A percentile compares a stretch with the other conserved stretches of the same genome.
Conservation (phyloP, 2,113 vertebrate genomes). For the Seriola aureovittata region DNA sequence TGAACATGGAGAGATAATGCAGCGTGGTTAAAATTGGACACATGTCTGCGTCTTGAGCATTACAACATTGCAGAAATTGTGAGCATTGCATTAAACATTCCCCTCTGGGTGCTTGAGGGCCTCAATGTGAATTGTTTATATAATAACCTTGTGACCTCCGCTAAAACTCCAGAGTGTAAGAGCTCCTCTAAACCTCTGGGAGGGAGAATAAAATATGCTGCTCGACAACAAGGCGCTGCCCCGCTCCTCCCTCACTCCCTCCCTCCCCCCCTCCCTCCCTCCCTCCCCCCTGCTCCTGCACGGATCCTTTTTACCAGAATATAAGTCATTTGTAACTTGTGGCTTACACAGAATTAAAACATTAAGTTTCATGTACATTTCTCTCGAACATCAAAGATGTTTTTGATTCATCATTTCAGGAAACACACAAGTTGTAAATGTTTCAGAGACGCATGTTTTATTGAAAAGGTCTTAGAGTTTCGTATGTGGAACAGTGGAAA, state of each 20-base stretch:
- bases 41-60: conserved; percentile 53
- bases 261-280: neutral
- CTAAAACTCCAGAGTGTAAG: conserved; percentile 65
- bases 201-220: conserved; percentile 65
- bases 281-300: neutral
- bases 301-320: conserved; percentile 50
- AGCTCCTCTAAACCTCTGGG: conserved; percentile 68
- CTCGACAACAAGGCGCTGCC: conserved; percentile 53
- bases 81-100: conserved; percentile 74
- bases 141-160: conserved; percentile 79
- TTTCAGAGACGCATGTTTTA: conserved; percentile 78
- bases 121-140: conserved; percentile 74
- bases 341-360: conserved; percentile 77
- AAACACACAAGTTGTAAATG: conserved; percentile 76
- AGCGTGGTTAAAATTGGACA: conserved; percentile 59
- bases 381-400: conserved; percentile 70
- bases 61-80: conserved; percentile 58
- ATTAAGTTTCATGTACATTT: conserved; percentile 70
- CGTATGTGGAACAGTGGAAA: conserved; percentile 60
- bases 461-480: conserved; percentile 66
- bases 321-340: conserved; percentile 74
- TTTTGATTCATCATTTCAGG: conserved; percentile 82
- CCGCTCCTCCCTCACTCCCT: neutral
- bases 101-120: conserved; percentile 54
- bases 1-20: conserved; percentile 33